phyloP scores from a whole-genome alignment of 23 tunicate species.

The Oikopleura vanhoeffeni region DNA sequence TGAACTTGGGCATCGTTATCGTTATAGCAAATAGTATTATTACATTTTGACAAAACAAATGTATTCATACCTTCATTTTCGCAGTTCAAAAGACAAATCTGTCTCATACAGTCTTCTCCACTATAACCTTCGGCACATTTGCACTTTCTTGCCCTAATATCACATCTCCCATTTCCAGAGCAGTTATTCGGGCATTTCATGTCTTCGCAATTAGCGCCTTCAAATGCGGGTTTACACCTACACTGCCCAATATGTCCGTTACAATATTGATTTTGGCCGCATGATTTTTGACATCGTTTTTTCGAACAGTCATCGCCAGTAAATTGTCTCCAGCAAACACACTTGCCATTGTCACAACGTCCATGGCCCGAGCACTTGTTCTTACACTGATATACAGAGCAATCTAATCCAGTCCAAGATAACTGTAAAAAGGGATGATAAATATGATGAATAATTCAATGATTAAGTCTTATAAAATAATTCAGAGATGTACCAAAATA shows the following conservation, averaged over 20 bases:
- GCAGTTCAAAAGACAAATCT: background rate
- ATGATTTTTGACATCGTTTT: background rate
- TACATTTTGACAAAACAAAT: too few species aligned
- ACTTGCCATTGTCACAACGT: background rate
- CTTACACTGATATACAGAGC: background rate
- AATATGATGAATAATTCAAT: too few species aligned
- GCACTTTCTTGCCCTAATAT: background rate
- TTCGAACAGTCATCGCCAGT: background rate
- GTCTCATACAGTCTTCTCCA: background rate
- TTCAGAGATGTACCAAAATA: too few species aligned
- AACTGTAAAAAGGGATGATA: too few species aligned
- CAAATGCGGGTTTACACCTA: background rate
- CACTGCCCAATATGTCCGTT: background rate
- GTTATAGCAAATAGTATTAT: too few species aligned
- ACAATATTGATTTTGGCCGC: background rate
- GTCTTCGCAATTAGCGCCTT: background rate
- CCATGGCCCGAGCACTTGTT: slow-evolving; percentile 11
- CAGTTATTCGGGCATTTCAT: background rate
- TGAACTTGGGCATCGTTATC: too few species aligned
- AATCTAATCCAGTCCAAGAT: background rate
- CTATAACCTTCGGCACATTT: background rate
- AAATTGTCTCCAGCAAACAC: background rate
- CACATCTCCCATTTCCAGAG: background rate
- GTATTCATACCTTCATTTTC: background rate
- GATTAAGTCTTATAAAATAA: too few species aligned